Evolutionary conservation across 2,797 vertebrate genomes (phyloP).

Genomic region (Acipenser transmontanus): DNA sequence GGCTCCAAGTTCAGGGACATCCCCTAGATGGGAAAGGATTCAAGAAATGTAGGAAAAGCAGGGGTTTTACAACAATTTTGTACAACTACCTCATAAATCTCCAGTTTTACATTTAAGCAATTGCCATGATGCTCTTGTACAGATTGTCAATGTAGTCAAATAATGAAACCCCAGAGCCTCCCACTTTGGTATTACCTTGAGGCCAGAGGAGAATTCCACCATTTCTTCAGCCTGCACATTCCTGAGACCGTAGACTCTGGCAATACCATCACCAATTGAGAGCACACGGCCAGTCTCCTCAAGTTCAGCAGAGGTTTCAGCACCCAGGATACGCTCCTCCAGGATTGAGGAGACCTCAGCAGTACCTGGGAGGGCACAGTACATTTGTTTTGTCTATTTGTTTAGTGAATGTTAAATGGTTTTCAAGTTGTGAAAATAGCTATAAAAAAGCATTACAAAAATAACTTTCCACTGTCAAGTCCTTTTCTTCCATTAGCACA

Average conservation of each 20-base stretch:
- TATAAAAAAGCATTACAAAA: neutral
- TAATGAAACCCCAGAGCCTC: no score
- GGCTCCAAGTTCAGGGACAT: conserved; percentile 98
- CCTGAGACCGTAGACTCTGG: conserved; percentile 88
- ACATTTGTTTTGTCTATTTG: neutral
- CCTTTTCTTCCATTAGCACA: no score
- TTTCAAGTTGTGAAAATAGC: neutral
- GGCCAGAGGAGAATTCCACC: conserved; percentile 96
- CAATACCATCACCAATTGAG: conserved; percentile 95
- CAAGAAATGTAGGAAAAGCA: no score
- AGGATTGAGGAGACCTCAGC: conserved; percentile 91
- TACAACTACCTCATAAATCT: no score
- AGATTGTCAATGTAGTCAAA: no score
- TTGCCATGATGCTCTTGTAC: no score
- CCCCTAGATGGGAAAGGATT: conserved; percentile 91
- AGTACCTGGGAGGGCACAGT: conserved; percentile 53
- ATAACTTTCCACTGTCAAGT: neutral
- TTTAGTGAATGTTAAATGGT: neutral
- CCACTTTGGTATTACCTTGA: conserved; percentile 64
- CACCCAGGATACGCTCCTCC: conserved; percentile 89
- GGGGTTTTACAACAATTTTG: no score
- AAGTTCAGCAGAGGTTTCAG: conserved; percentile 80
- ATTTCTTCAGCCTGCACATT: conserved; percentile 98
- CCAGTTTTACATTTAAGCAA: no score
- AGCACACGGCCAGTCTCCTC: conserved; percentile 93